Evolutionary conservation across 2,113 vertebrate genomes (phyloP).

Genomic region (Cariama cristata): DNA sequence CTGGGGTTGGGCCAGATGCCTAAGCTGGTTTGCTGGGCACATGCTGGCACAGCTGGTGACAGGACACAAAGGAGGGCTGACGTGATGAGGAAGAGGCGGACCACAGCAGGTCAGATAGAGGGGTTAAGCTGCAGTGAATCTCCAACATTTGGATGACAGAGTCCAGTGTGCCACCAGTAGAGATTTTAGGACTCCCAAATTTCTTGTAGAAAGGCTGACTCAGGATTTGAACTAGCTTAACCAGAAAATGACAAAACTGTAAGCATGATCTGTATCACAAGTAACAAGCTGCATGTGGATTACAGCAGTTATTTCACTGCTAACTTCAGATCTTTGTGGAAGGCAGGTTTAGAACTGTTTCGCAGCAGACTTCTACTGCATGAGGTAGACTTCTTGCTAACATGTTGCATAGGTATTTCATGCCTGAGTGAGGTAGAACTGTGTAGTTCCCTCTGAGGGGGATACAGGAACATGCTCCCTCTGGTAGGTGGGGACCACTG

Average conservation of each 20-base stretch:
- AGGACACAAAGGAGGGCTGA: not conserved
- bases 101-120: not conserved
- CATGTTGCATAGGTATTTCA: not conserved
- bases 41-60: not conserved
- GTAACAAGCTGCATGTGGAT: not conserved
- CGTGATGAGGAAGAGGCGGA: not conserved
- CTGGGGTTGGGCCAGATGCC: not conserved
- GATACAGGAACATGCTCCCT: not conserved
- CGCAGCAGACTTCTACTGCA: not conserved
- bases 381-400: not conserved
- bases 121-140: not conserved
- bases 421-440: not conserved
- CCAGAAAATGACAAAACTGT: not conserved
- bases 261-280: not conserved
- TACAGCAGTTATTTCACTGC: not conserved
- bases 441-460: fast-evolving
- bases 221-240: not conserved
- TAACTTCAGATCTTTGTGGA: not conserved
- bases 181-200: not conserved
- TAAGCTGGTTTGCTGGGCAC: not conserved
- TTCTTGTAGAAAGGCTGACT: not conserved
- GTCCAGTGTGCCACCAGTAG: not conserved
- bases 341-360: not conserved
- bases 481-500: not conserved
- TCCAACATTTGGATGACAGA: not conserved